Conservation (phyloP, 1,140 invertebrate species). For the Drosophila punjabiensis region DNA sequence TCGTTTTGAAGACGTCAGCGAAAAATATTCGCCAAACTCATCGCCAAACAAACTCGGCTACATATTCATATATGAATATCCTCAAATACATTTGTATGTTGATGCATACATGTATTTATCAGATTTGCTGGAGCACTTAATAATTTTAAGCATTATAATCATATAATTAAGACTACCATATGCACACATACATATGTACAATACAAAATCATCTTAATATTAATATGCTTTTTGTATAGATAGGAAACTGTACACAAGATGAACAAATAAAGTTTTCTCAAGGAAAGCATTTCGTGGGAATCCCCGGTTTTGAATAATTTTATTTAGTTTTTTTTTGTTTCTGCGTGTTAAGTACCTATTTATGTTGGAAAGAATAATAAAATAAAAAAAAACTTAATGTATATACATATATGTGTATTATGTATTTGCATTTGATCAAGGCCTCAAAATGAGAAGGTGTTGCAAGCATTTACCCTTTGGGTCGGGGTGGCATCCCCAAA, state of each 20-base stretch:
- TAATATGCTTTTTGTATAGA: background rate
- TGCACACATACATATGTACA: background rate
- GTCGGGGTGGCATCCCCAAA: background rate
- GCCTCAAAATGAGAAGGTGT: too few relatives aligned
- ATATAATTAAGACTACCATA: constrained; percentile 1
- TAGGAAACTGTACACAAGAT: background rate
- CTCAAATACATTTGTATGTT: constrained; percentile 4
- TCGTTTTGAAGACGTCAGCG: constrained; percentile 33
- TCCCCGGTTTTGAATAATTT: background rate
- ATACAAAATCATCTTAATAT: background rate
- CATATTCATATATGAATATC: constrained; percentile 1
- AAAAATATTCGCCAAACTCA: background rate
- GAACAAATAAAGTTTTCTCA: constrained; percentile 15
- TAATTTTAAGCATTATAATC: background rate
- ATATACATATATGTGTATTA: too few relatives aligned
- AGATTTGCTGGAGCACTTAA: background rate
- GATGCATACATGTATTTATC: background rate
- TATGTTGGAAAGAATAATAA: too few relatives aligned
- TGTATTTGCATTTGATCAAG: too few relatives aligned
- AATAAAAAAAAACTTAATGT: too few relatives aligned
- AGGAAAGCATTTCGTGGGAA: background rate
- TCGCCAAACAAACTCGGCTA: background rate
- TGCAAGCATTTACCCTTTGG: too few relatives aligned
- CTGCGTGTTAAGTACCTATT: too few relatives aligned
- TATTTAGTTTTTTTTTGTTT: too few relatives aligned